Percentiles rank a stretch among this genome's conserved stretches.
phyloP scores from a whole-genome alignment of 1,140 invertebrate species.

The Anthonomus grandis region DNA sequence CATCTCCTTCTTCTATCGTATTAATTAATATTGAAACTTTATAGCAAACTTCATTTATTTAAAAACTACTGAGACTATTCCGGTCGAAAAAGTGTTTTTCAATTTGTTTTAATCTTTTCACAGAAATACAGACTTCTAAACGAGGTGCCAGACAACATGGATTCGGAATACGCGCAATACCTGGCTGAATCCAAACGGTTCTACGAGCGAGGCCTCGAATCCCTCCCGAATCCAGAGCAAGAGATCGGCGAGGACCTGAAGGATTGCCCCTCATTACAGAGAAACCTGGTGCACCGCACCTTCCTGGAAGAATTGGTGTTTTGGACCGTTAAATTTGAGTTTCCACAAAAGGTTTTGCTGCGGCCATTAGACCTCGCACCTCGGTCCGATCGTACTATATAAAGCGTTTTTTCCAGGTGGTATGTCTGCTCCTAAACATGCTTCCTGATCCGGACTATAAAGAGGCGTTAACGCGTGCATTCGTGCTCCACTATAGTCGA shows the following conservation, averaged over 20 bases:
- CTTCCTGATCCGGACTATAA: slow-evolving; percentile 94
- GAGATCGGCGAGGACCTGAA: slow-evolving; percentile 71
- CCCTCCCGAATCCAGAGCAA: slow-evolving; percentile 76
- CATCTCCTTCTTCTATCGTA: no score
- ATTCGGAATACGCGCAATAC: slow-evolving; percentile 68
- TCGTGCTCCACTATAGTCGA: slow-evolving; percentile 92
- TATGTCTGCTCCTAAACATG: slow-evolving; percentile 94
- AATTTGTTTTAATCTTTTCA: background rate
- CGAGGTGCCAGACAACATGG: slow-evolving; percentile 56
- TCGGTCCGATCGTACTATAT: background rate
- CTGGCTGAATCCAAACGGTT: slow-evolving; percentile 68
- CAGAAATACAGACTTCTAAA: slow-evolving; percentile 62
- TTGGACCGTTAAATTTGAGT: slow-evolving; percentile 97
- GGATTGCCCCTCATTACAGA: slow-evolving; percentile 77
- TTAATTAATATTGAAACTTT: no score
- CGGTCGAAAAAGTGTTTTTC: no score
- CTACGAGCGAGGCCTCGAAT: slow-evolving; percentile 76
- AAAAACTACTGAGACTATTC: no score
- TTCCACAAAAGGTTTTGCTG: slow-evolving; percentile 75
- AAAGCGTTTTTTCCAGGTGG: slow-evolving; percentile 53
- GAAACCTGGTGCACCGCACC: slow-evolving; percentile 77
- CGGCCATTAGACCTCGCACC: background rate
- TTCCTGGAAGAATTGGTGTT: slow-evolving; percentile 95
- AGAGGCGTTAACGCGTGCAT: slow-evolving; percentile 64
- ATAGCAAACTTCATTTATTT: no score